phyloP scores from a whole-genome alignment of 2,888 invertebrate species.

The Peribatodes rhomboidaria region DNA sequence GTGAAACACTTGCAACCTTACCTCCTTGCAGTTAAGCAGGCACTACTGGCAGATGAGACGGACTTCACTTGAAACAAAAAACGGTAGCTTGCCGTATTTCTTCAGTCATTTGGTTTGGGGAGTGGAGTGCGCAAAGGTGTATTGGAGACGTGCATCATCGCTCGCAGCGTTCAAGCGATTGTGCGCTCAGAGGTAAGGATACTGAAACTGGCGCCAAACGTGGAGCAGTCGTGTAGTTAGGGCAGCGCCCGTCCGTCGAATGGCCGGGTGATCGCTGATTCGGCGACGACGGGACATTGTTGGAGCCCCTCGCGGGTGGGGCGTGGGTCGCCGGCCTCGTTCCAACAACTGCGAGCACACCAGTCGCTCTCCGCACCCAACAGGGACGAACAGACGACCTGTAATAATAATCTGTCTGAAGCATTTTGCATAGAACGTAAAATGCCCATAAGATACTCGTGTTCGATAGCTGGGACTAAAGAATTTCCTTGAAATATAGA shows the following conservation, averaged over 20 bases:
- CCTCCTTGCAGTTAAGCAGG: slow-evolving; percentile 12
- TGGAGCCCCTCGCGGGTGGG: slow-evolving; percentile 62
- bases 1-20: slow-evolving; percentile 18
- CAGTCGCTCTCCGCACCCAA: slow-evolving; percentile 67
- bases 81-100: slow-evolving; percentile 4
- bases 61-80: slow-evolving; percentile 28
- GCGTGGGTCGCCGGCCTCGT: slow-evolving; percentile 62
- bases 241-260: slow-evolving; percentile 57
- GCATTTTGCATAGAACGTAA: slow-evolving; percentile 57
- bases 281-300: slow-evolving; percentile 44
- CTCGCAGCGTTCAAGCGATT: slow-evolving; percentile 23
- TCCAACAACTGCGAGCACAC: slow-evolving; percentile 49
- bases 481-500: slow-evolving; percentile 21
- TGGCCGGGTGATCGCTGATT: slow-evolving; percentile 45
- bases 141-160: slow-evolving; percentile 34
- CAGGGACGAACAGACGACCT: slow-evolving; percentile 61
- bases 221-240: slow-evolving; percentile 25
- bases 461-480: slow-evolving; percentile 59
- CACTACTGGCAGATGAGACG: slow-evolving; percentile 22
- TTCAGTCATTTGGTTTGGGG: slow-evolving; percentile 16
- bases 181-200: slow-evolving; percentile 6
- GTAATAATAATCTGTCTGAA: slow-evolving; percentile 51
- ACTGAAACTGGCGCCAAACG: not conserved
- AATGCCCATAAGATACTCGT: slow-evolving; percentile 58
- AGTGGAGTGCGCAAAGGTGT: not conserved